A percentile compares a stretch with the other conserved stretches of the same genome.
phyloP scores from a whole-genome alignment of 2,113 vertebrate species.

The Plotosus lineatus region DNA sequence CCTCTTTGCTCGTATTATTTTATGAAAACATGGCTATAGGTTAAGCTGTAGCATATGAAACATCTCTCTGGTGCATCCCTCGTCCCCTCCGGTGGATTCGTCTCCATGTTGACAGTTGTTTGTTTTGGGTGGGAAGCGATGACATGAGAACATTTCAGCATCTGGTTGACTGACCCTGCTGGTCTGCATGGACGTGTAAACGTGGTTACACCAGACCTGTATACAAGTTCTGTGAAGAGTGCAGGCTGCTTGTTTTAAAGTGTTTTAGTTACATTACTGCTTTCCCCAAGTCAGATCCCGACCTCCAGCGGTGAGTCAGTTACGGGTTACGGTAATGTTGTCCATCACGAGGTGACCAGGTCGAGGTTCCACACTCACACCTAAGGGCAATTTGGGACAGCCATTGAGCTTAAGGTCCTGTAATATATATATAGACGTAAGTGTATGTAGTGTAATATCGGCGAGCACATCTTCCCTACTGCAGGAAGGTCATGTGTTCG shows the following conservation, averaged over 20 bases:
- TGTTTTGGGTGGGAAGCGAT: constrained; percentile 50
- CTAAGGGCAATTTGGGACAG: too few species aligned
- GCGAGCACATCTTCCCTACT: too few species aligned
- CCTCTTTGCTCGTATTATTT: too few species aligned
- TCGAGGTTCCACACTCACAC: too few species aligned
- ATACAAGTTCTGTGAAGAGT: not conserved
- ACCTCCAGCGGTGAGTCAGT: not conserved
- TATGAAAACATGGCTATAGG: constrained; percentile 32
- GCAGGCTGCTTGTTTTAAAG: not conserved
- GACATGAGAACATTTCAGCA: constrained; percentile 42
- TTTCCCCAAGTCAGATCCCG: not conserved
- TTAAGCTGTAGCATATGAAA: constrained; percentile 35
- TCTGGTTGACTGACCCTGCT: constrained; percentile 35
- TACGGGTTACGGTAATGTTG: too few species aligned
- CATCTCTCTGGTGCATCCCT: constrained; percentile 14
- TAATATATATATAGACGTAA: too few species aligned
- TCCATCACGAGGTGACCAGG: not conserved
- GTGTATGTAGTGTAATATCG: too few species aligned
- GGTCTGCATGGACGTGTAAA: constrained; percentile 1
- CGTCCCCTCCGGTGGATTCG: constrained; percentile 36
- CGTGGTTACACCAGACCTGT: not conserved
- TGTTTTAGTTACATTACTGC: not conserved
- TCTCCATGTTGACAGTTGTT: constrained; percentile 45
- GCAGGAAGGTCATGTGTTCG: too few species aligned
- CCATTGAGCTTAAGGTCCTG: too few species aligned